Evolutionary conservation across 2,113 vertebrate genomes (phyloP), one percentile per base, ranked within the genome.

Genomic region (Sander lucioperca): DNA sequence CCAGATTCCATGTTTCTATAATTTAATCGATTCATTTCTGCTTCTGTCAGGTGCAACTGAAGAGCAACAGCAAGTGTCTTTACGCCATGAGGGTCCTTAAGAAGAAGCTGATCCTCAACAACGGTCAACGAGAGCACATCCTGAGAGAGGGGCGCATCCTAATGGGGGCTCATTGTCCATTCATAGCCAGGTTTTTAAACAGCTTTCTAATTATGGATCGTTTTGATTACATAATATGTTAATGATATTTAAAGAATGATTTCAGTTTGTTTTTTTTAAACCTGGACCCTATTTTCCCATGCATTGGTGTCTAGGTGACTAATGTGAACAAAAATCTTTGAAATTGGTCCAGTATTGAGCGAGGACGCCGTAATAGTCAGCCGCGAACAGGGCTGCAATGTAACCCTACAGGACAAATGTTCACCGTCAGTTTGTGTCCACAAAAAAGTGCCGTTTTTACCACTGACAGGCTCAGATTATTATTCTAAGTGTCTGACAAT

Each of bases 31-130:
- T 85, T 65, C 74, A 90, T 80, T 71, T 62, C 15, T 3, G 2
- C 71, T 36, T 43, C 13, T 83, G 66, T 51, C 82, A 95, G 95
- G 95, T 95, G 43, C 92, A 92, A 74, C 68, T 94, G 14, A 95
- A 90, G 82, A 87, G 79, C 47, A 78, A 92, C 64, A 51, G n/a
- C 54, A 86, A 87, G 63, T 50, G 81, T 47, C 57, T 85, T 36
- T 95, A 92, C 66, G 92, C 93, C 45, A 92, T 96, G 91, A 95
- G 88, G 86, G 89, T 95, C 45, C 86, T 96, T 12, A 87, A 79
- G 65, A 96, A 93, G 74, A 91, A 86, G 50, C 73, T 84, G 15
- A 90, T 96, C 27, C 58, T 90, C 67, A 90, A 64, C 64, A 63
- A 73, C 6, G 78, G 84, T 15, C 92, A 91, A 6, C 86, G 73